Base-by-base conservation (phyloP, 2,797 vertebrate genomes). In the Sebastes minor region DNA sequence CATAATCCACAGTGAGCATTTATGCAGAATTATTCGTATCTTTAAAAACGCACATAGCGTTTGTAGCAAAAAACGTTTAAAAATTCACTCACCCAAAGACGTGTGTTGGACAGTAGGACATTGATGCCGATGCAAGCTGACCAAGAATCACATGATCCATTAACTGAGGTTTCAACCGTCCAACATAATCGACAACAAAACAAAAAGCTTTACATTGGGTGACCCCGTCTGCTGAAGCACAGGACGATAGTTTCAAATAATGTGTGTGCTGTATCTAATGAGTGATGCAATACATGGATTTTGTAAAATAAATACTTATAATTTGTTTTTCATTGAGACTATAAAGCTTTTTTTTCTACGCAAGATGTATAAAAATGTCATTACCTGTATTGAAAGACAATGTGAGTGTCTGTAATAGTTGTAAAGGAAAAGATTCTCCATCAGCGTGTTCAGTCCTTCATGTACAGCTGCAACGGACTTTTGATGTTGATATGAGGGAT, bases 271-370 rank as follows among this genome's bases (percentile, higher is more conserved):
- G 65, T 78, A 60, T 63, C 78, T 69, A 52, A 69, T 20, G 64
- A 82, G 42, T 78, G 38, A 72, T 63, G 76, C 63, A 35, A 52
- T 62, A 74, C 35, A 28, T 65, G 63, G 57, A 72, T 74, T 80
- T 82, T 84, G 69, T 82, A 64, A 74, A 83, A 86, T 74, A 80
- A 84, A 87, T 71, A 33, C 14, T 42, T 72, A 25, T 49, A n/a
- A 30, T 71, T 57, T 60, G 27, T 84, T 82, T 78, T 80, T 82
- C 25, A 82, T 66, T 46, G 60, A 77, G 53, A 60, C 25, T 42
- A 59, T 64, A 53, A 27, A 28, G 25, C 30, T 35, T 27, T 80
- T 69, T 63, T 71, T 64, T 56, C 56, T 30, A 68, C 32, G 42
- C n/a, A 65, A 70, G n/a, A 73, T 80, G 70, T 81, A 27, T 71